Base-by-base conservation (phyloP, 2,888 invertebrate species). In the Artemia sinica region DNA sequence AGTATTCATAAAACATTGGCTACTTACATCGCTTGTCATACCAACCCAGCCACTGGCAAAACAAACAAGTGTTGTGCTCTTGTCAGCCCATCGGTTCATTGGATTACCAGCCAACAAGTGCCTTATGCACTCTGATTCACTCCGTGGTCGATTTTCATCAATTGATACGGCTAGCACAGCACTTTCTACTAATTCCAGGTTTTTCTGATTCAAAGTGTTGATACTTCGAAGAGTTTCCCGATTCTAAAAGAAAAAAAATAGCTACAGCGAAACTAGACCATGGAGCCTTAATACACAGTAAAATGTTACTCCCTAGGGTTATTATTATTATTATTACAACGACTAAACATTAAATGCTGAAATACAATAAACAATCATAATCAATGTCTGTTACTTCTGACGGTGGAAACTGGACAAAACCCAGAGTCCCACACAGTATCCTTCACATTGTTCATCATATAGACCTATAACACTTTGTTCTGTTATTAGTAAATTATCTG, bases 11-110 rank as follows among this genome's bases (percentile, higher is more conserved):
- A 28, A 2, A 28, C 4, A 28, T 4, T 28, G 41, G 13, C 74
- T 66, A 74, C 78, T 77, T 77, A 83, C 83, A 76, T 84, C 84
- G 73, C 81, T 82, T 71, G 80, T 78, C 14, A 78, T 79, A 2
- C 78, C 78, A 50, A 79, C 75, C 65, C 77, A 75, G 9, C 84
- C 84, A 76, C 82, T 84, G 66, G 78, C 79, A 72, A 77, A 83
- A 69, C 77, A 75, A 6, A 82, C 74, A 28, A 80, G 73, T 8
- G 76, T 76, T 66, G 82, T 76, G 67, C 82, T 80, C 73, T 84
- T 83, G 75, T 85, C 85, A 63, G 80, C 81, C 84, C 84, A 85
- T 50, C 81, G 79, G 69, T 82, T 81, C 14, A 77, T 77, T 49
- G 79, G 78, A 73, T 83, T 80, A 0, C 83, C 84, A 70, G 78